phyloP scores from a whole-genome alignment of 2,113 vertebrate genomes.

The Cricetomys ansorgei region DNA sequence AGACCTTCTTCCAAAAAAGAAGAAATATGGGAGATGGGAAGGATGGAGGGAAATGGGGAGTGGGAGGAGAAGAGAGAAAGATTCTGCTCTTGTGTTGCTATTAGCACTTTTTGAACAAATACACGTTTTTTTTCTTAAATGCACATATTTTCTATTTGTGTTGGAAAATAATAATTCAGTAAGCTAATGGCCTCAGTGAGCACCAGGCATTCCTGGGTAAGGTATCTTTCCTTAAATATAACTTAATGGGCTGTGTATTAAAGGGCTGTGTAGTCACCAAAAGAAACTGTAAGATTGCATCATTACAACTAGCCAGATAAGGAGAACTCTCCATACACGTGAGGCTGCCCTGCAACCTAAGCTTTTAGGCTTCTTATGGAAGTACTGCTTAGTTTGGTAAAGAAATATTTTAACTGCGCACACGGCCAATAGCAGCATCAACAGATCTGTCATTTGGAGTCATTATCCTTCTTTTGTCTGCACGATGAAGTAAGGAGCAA shows the following conservation, averaged over 20 bases:
- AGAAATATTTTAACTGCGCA: constrained; percentile 76
- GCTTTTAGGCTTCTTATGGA: constrained; percentile 64
- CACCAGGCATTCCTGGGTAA: constrained; percentile 2
- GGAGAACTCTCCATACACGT: constrained; percentile 28
- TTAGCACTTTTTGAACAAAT: constrained; percentile 68
- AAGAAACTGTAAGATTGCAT: background rate
- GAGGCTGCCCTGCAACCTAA: background rate
- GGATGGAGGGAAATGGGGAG: background rate
- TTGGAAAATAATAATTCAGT: background rate
- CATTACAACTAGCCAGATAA: background rate
- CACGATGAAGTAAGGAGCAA: constrained; percentile 86
- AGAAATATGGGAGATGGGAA: background rate
- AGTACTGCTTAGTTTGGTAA: constrained; percentile 70
- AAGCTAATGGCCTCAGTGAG: constrained; percentile 47
- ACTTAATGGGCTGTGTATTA: background rate
- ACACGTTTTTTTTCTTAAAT: constrained; percentile 61
- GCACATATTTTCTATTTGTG: constrained; percentile 55
- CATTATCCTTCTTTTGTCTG: constrained; percentile 84
- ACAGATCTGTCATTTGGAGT: constrained; percentile 83
- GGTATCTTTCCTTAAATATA: background rate
- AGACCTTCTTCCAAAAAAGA: background rate
- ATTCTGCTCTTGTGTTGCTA: constrained; percentile 54
- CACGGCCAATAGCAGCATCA: constrained; percentile 72
- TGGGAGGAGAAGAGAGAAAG: background rate
- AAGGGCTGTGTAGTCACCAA: background rate